phyloP scores from a whole-genome alignment of 2,888 invertebrate genomes.

The Clepsis dumicolana region DNA sequence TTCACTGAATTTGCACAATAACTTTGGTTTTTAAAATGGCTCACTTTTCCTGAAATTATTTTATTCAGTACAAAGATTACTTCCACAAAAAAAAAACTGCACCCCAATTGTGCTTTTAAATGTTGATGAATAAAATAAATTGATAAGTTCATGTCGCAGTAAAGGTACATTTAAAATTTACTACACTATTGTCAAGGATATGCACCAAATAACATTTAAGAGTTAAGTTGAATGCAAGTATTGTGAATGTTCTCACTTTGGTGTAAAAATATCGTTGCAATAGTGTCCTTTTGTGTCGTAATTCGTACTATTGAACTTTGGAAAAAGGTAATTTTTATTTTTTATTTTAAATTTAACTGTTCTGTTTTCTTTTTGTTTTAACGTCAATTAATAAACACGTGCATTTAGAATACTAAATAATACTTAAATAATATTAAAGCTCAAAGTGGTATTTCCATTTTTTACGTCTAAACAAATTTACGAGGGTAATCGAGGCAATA shows the following conservation, averaged over 20 bases:
- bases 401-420: conserved; percentile 47
- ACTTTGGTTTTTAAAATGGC: conserved; percentile 84
- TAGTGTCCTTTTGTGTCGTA: conserved; percentile 38
- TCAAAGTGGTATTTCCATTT: conserved; percentile 17
- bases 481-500: conserved; percentile 66
- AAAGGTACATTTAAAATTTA: conserved; percentile 56
- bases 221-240: conserved; percentile 12
- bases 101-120: conserved; percentile 73
- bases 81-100: conserved; percentile 67
- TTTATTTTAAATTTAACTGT: conserved; percentile 3
- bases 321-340: conserved; percentile 38
- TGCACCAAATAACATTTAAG: conserved; percentile 58
- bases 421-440: conserved; percentile 46
- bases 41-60: conserved; percentile 83
- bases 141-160: conserved; percentile 60
- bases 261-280: conserved; percentile 61
- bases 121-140: conserved; percentile 58
- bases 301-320: conserved; percentile 23
- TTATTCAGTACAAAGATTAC: conserved; percentile 61
- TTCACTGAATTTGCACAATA: conserved; percentile 84
- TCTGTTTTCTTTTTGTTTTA: conserved; percentile 15
- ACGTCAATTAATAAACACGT: conserved; percentile 39
- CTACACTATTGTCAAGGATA: conserved; percentile 71
- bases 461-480: conserved; percentile 44
- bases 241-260: conserved; percentile 43